These are phyloP conservation scores for Paralvinella palmiformis DNA, from an alignment of 1,140 invertebrate species.

Conservation along the genomic window DNA sequence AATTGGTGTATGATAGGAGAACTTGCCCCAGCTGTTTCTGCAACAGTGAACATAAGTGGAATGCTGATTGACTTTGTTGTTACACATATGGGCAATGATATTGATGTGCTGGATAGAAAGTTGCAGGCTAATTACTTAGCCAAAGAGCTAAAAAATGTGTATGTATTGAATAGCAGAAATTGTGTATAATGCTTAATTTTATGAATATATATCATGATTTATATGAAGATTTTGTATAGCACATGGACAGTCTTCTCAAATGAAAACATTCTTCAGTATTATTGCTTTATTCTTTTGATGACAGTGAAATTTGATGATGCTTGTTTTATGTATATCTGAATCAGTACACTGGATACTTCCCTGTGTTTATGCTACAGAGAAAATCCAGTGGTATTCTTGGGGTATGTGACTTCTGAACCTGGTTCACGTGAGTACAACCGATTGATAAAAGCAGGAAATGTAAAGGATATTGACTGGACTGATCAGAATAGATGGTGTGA, in stretches of 20 bases:
- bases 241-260: no score
- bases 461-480: conserved; percentile 45
- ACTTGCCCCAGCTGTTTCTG: conserved; percentile 48
- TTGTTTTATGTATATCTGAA: no score
- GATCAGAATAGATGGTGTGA: conserved; percentile 46
- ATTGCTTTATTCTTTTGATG: no score
- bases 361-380: no score
- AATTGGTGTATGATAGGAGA: conserved; percentile 38
- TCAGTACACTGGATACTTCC: no score
- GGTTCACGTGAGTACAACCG: conserved; percentile 38
- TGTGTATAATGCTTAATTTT: no score
- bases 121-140: conserved; percentile 43
- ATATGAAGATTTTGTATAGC: no score
- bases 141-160: conserved; percentile 25
- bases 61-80: conserved; percentile 46
- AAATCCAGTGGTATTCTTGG: conserved; percentile 46
- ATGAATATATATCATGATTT: no score
- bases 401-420: conserved; percentile 46
- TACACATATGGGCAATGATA: conserved; percentile 51
- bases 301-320: no score
- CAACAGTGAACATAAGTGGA: conserved; percentile 45
- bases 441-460: conserved; percentile 30
- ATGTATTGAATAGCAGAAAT: no score
- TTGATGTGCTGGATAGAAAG: conserved; percentile 45
- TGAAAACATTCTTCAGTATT: no score